Evolutionary conservation across 2,888 invertebrate species (phyloP), one percentile per base, ranked within the genome.

Genomic region (Synanthedon vespiformis): DNA sequence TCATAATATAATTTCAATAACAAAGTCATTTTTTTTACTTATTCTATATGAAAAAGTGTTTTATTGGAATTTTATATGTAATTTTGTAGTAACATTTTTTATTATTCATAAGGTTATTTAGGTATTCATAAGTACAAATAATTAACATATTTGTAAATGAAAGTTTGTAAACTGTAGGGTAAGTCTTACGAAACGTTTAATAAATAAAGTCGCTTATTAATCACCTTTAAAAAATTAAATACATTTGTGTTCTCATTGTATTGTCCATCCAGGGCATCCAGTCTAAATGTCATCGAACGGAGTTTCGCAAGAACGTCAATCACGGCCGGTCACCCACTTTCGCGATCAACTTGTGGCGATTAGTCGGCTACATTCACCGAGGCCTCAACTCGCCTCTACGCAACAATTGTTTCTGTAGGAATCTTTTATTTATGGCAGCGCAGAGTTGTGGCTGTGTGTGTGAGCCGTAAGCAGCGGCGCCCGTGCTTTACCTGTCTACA

Each of bases 371-470:
- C 85, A 81, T 85, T 85, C 85, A 83, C 85, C 76, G 80, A 78
- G 80, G 79, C 78, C 80, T 79, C 78, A 72, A 68, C 77, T 83
- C 80, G 80, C 83, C 80, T 86, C 86, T 83, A 87, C 85, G 86
- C 86, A 86, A 85, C 86, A 83, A 87, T 87, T 86, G 87, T 85
- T 87, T 87, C 85, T 84, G 82, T 86, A 82, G 80, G 86, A 85
- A 86, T 87, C 87, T 86, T 85, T 87, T 87, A 86, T 87, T 86
- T 87, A 87, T 85, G 86, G 82, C 80, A 79, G 77, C 77, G 71
- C 69, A 61, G 74, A 62, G 58, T 58, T 72, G 67, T 65, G 72
- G 58, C 61, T 55, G 53, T 77, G 84, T 85, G 83, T 71, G 79
- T 72, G 72, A 67, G 70, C 70, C 63, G 74, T 74, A 73, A 77